Evolutionary conservation across 2,888 invertebrate species (phyloP), one percentile per base, ranked within the genome.

Genomic region (Salticus scenicus): DNA sequence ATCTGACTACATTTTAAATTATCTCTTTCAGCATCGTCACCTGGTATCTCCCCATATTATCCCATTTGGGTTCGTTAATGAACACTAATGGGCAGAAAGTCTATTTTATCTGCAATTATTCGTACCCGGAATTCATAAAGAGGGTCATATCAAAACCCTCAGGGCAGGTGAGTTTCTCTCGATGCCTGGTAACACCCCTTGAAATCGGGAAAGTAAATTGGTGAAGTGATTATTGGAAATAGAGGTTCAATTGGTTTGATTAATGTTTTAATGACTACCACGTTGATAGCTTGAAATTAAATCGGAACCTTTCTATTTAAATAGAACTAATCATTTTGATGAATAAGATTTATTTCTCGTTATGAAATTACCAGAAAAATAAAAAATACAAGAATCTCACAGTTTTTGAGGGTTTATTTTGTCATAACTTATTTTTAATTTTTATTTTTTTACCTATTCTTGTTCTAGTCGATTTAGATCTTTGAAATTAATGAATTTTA

Each of bases 121-220:
- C 57, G 57, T 57, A 24, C 57, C 20, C 42, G 42, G 17, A 12
- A 17, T 47, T 47, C 7, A 47, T 57, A 24, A 57, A 20, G 57
- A 24, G 57, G 57, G 57, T 57, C 57, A 4, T 1, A 12, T 2
- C 4, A 57, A 57, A 24, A 57, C 4, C 24, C 57, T 24, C 4
- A 24, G 17, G 57, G 57, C 57, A 57, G 57, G 57, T 57, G 57
- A 57, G 20, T 1, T 17, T 2, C 57, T 17, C 12, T 20, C 57
- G 5, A 24, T 57, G 57, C 57, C 17, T 24, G 57, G 57, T 24
- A 57, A 57, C 57, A 57, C 57, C 57, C 57, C 24, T n/a, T 24
- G 24, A 57, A 57, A 57, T 24, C 57, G 24, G 57, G 57, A 57
- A 57, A 57, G 57, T 57, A 57, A 57, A 57, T 57, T 57, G 57